Evolutionary conservation across 2,113 vertebrate species (phyloP).

Genomic region (Calidris pugnax): DNA sequence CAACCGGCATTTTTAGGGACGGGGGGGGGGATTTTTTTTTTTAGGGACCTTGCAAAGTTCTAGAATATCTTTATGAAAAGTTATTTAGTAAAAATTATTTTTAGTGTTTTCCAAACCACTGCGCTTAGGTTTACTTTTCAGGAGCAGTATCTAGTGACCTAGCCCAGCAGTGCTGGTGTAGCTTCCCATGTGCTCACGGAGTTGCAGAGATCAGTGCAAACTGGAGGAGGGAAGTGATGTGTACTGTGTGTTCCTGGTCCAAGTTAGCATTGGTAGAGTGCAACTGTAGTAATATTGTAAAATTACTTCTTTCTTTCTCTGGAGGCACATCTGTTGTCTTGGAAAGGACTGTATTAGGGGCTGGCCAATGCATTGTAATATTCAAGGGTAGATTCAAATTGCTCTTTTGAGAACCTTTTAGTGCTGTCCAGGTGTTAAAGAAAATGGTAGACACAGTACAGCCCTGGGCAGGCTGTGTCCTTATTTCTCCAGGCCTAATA

Average conservation of each 20-base stretch:
- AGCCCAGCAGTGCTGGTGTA: background rate
- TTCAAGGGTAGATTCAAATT: background rate
- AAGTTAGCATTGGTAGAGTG: background rate
- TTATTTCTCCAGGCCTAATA: background rate
- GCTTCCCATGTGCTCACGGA: background rate
- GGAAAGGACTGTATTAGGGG: background rate
- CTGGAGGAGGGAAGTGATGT: background rate
- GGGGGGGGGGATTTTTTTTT: too few relatives aligned
- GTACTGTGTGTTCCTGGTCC: background rate
- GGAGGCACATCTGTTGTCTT: background rate
- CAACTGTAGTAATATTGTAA: background rate
- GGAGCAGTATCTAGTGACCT: background rate
- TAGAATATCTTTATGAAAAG: background rate
- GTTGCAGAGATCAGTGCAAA: background rate
- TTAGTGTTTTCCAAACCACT: background rate
- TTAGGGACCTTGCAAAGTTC: background rate
- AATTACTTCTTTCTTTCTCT: background rate
- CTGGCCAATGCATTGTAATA: background rate
- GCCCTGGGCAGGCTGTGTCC: background rate
- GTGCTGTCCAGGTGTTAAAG: background rate
- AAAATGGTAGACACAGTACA: background rate
- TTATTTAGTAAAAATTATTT: background rate
- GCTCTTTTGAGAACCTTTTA: background rate
- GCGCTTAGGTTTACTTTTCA: background rate
- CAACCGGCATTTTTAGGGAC: background rate